Evolutionary conservation across 2,888 invertebrate species (phyloP).

Genomic region (Trissolcus japonicus): DNA sequence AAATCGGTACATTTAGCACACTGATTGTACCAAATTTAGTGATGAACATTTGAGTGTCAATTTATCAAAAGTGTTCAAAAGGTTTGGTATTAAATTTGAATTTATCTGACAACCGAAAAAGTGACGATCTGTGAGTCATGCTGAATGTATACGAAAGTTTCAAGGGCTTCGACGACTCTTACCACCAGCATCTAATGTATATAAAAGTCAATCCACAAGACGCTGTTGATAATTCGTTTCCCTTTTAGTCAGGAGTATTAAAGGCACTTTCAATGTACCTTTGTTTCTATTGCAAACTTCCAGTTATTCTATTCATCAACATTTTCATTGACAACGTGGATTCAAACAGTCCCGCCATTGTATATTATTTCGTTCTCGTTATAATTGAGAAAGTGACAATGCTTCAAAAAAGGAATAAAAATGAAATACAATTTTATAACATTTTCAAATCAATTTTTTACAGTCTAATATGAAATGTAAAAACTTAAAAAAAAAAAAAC

Average conservation of each 20-base stretch:
- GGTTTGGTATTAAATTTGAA: constrained; percentile 17
- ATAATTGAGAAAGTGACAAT: constrained; percentile 44
- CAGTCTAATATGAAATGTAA: background rate
- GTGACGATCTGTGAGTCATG: constrained; percentile 22
- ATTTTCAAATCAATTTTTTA: too few species aligned
- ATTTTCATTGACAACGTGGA: constrained; percentile 52
- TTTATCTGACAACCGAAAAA: constrained; percentile 31
- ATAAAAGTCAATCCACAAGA: constrained; percentile 49
- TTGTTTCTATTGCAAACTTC: constrained; percentile 59
- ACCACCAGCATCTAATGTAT: constrained; percentile 41
- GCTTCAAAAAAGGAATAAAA: constrained; percentile 30
- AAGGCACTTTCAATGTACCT: constrained; percentile 62
- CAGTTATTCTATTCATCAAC: constrained; percentile 54
- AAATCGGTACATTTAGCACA: too few species aligned
- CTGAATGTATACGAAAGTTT: constrained; percentile 39
- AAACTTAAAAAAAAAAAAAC: background rate
- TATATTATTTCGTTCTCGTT: constrained; percentile 35
- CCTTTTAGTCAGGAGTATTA: constrained; percentile 61
- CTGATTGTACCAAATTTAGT: too few species aligned
- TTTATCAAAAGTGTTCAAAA: constrained; percentile 22
- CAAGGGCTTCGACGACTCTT: constrained; percentile 34
- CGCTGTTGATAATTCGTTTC: constrained; percentile 61
- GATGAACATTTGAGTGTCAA: background rate
- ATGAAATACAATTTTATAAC: constrained; percentile 1
- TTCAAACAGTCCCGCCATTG: constrained; percentile 47